Evolutionary conservation across 2,113 vertebrate genomes (phyloP).

Genomic region (Pseudorectes ferrugineus): DNA sequence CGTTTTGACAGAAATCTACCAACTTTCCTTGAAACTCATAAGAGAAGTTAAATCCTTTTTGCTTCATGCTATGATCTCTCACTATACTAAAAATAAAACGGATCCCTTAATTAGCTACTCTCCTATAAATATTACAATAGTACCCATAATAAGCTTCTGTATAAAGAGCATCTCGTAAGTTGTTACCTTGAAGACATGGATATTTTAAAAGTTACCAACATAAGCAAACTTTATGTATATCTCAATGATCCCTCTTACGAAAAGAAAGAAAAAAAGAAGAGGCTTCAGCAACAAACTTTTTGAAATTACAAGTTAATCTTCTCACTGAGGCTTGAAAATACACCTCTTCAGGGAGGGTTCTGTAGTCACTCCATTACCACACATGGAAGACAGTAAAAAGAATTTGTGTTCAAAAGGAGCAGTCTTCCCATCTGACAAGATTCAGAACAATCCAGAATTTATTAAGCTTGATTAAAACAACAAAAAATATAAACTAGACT

Average conservation of each 20-base stretch:
- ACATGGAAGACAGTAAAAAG: neutral
- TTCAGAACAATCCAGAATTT: neutral
- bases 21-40: neutral
- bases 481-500: rapidly evolving
- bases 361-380: neutral
- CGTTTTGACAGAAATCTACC: neutral
- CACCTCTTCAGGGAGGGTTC: neutral
- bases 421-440: neutral
- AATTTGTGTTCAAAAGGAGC: neutral
- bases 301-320: neutral
- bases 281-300: neutral
- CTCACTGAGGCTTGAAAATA: neutral
- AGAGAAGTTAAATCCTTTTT: neutral
- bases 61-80: neutral
- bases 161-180: neutral
- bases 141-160: neutral
- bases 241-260: neutral
- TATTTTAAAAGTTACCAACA: neutral
- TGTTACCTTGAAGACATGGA: neutral
- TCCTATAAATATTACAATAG: neutral
- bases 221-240: neutral
- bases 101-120: neutral
- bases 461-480: neutral
- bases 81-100: neutral
- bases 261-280: neutral